Percentiles rank a stretch among this genome's conserved stretches.
Conservation (phyloP, 2,797 vertebrate genomes). For the Propithecus deckenii region DNA sequence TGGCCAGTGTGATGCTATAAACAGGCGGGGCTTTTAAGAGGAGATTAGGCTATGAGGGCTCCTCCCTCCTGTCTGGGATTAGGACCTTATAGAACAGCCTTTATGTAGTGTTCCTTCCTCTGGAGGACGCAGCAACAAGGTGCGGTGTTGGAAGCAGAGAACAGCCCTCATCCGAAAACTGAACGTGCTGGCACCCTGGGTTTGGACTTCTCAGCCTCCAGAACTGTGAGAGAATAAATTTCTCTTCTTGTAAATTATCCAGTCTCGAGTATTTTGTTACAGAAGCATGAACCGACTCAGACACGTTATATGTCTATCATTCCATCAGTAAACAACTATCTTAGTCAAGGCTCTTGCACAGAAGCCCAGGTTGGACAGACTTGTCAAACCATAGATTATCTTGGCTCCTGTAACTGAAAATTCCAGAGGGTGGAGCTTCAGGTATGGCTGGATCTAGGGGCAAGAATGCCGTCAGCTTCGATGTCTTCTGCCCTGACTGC, state of each 20-base stretch:
- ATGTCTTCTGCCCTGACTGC: neutral
- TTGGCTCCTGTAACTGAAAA: neutral
- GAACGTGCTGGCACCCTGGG: neutral
- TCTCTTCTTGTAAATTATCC: neutral
- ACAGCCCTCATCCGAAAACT: no score
- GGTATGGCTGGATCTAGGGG: constrained; percentile 28
- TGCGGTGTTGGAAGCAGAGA: neutral
- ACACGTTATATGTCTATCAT: neutral
- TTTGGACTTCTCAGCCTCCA: neutral
- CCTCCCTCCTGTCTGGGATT: neutral
- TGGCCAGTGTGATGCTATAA: neutral
- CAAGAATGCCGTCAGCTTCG: neutral
- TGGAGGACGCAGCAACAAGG: neutral
- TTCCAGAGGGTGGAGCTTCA: neutral
- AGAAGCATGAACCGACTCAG: neutral
- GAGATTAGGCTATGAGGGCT: neutral
- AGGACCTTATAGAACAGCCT: no score
- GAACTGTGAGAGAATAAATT: neutral
- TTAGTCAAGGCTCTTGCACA: neutral
- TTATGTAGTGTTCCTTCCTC: neutral
- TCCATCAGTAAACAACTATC: rapidly evolving
- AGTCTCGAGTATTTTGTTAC: neutral
- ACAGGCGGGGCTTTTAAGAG: neutral
- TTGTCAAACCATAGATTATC: neutral
- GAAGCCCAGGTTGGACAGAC: neutral